A percentile compares a stretch with the other conserved stretches of the same genome.
Conservation (phyloP, 23 tunicate genomes). For the Corella eumyota region DNA sequence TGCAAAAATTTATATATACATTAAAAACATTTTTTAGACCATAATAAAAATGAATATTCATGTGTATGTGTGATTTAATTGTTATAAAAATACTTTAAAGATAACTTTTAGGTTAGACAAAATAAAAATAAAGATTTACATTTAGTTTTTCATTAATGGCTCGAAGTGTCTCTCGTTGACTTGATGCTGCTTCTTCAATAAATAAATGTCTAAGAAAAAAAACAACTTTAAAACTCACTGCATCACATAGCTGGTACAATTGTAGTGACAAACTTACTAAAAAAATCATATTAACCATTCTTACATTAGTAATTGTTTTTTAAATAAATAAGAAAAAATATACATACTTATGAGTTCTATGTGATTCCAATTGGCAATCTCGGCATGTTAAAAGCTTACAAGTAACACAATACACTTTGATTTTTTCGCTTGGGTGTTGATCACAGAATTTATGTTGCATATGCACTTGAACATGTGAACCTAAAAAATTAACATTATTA, state of each 20-base stretch:
- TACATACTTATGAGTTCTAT: slow-evolving; percentile 68
- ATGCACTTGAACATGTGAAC: not conserved
- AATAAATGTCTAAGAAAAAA: slow-evolving; percentile 21
- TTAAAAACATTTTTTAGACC: no score
- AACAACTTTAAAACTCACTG: no score
- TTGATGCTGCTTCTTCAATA: slow-evolving; percentile 45
- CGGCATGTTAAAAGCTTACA: slow-evolving; percentile 72
- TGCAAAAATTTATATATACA: no score
- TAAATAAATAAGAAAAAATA: not conserved
- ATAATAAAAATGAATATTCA: no score
- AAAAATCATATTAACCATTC: not conserved
- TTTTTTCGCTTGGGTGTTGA: slow-evolving; percentile 42
- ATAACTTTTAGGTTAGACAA: no score
- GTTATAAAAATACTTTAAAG: no score
- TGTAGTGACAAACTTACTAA: not conserved
- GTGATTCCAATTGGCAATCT: slow-evolving; percentile 81
- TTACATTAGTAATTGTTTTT: not conserved
- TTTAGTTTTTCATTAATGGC: slow-evolving; percentile 8
- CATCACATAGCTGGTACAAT: no score
- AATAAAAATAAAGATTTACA: slow-evolving; percentile 22
- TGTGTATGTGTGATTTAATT: no score
- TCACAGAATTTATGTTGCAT: slow-evolving; percentile 18
- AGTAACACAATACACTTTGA: slow-evolving; percentile 68
- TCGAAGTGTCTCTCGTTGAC: slow-evolving; percentile 1
- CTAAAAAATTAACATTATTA: no score